These are phyloP conservation scores for Gymnocheta viridis DNA, from an alignment of 2,888 invertebrate species.

Conservation along the genomic window DNA sequence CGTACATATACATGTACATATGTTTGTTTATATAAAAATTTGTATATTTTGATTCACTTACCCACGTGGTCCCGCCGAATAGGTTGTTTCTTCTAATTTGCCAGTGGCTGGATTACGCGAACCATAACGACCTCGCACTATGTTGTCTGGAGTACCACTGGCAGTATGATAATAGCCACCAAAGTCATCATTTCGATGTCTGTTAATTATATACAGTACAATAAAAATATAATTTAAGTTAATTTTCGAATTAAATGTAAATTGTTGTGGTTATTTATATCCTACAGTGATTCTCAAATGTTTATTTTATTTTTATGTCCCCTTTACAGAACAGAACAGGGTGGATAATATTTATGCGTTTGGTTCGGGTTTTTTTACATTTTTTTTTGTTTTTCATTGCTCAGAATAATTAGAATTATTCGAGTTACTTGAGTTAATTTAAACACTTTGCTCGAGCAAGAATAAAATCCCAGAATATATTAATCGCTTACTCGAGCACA, in stretches of 20 bases:
- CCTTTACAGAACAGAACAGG: too few species aligned
- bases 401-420: too few species aligned
- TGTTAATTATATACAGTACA: constrained; percentile 55
- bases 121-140: constrained; percentile 88
- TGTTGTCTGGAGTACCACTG: constrained; percentile 86
- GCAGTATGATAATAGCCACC: constrained; percentile 87
- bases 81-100: constrained; percentile 87
- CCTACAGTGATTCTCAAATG: neutral
- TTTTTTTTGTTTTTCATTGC: too few species aligned
- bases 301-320: too few species aligned
- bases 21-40: neutral
- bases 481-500: too few species aligned
- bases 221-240: neutral
- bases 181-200: constrained; percentile 85
- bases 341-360: too few species aligned
- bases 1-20: neutral
- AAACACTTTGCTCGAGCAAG: too few species aligned
- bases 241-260: neutral
- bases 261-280: neutral
- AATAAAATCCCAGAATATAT: too few species aligned
- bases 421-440: too few species aligned
- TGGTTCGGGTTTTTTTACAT: too few species aligned
- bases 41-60: constrained; percentile 77
- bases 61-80: constrained; percentile 90
- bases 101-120: constrained; percentile 88